phyloP scores from a whole-genome alignment of 2,113 vertebrate species.

The Zeus faber region DNA sequence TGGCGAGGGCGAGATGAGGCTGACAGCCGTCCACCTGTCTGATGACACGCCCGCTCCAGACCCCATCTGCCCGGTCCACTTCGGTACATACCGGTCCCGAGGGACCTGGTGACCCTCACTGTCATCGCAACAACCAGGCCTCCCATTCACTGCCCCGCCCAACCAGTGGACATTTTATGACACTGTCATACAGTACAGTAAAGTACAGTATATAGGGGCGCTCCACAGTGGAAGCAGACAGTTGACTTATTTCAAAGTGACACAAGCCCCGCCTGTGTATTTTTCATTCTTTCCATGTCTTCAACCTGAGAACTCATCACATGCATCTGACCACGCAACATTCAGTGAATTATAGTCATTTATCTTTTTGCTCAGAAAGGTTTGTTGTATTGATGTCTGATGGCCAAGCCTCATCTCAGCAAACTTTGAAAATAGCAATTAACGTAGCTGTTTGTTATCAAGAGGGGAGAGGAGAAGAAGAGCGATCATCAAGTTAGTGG shows the following conservation, averaged over 20 bases:
- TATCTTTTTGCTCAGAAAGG: too few relatives aligned
- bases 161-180: background rate
- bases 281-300: slow-evolving; percentile 34
- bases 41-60: slow-evolving; percentile 58
- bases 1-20: slow-evolving; percentile 59
- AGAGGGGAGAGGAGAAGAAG: too few relatives aligned
- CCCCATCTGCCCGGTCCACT: slow-evolving; percentile 68
- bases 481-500: too few relatives aligned
- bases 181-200: slow-evolving; percentile 21
- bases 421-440: too few relatives aligned
- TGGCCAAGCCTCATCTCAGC: too few relatives aligned
- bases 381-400: too few relatives aligned
- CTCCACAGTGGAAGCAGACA: slow-evolving; percentile 14
- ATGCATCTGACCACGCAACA: slow-evolving; percentile 50
- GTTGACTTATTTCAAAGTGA: slow-evolving; percentile 52
- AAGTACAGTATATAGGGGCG: slow-evolving; percentile 10
- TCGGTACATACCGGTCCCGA: slow-evolving; percentile 60
- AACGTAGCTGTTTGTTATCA: too few relatives aligned
- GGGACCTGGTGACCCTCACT: slow-evolving; percentile 70
- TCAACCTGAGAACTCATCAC: slow-evolving; percentile 57
- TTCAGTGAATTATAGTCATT: too few relatives aligned
- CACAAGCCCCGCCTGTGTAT: slow-evolving; percentile 42
- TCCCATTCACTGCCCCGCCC: slow-evolving; percentile 43
- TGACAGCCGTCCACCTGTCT: slow-evolving; percentile 82
- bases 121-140: slow-evolving; percentile 57